These are phyloP conservation scores for Drosophila stalkeri DNA, from an alignment of 2,888 invertebrate species.

Conservation along the genomic window DNA sequence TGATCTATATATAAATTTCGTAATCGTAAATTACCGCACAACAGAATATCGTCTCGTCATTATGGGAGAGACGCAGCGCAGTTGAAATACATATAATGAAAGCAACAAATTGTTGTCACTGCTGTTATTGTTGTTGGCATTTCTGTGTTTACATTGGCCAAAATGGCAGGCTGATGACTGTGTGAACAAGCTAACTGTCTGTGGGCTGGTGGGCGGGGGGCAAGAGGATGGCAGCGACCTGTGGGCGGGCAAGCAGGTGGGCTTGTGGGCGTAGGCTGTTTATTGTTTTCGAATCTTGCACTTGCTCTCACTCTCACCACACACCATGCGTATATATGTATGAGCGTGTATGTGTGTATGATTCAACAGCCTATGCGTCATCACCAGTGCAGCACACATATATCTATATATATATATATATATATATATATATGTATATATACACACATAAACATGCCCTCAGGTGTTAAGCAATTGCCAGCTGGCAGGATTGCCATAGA, in stretches of 20 bases:
- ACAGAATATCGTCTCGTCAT: constrained; percentile 73
- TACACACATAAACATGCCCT: constrained; percentile 17
- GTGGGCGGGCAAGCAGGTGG: constrained; percentile 40
- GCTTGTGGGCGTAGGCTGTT: constrained; percentile 55
- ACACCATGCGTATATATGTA: constrained; percentile 8
- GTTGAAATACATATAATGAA: constrained; percentile 52
- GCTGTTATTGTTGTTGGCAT: constrained; percentile 26
- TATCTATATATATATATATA: neutral
- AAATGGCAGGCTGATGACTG: constrained; percentile 54
- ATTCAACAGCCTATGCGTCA: constrained; percentile 60
- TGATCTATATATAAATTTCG: constrained; percentile 67
- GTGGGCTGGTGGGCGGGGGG: neutral
- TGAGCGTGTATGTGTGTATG: constrained; percentile 26
- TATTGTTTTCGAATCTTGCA: constrained; percentile 52
- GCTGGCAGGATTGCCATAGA: constrained; percentile 54
- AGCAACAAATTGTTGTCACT: constrained; percentile 49
- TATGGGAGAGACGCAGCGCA: constrained; percentile 44
- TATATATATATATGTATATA: neutral
- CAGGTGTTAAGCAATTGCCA: constrained; percentile 51
- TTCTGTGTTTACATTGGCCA: constrained; percentile 58
- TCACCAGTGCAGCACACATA: constrained; percentile 37
- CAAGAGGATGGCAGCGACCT: neutral
- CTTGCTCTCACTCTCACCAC: constrained; percentile 29
- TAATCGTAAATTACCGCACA: constrained; percentile 75
- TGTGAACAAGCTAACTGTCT: constrained; percentile 29